A percentile compares a stretch with the other conserved stretches of the same genome.
phyloP scores from a whole-genome alignment of 1,140 invertebrate species.

The Trichonephila clavipes region DNA sequence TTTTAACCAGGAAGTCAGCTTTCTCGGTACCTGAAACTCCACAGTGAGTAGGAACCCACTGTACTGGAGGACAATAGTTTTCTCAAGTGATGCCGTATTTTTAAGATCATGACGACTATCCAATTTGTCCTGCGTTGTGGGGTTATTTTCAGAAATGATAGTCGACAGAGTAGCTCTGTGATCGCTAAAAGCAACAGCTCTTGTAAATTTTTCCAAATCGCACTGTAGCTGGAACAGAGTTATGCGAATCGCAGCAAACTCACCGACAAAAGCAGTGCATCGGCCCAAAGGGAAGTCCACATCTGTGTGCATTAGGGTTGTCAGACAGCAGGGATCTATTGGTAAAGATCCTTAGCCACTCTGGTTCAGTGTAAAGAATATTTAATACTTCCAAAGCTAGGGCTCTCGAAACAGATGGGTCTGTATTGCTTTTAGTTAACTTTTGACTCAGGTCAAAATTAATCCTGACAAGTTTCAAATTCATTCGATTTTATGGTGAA shows the following conservation, averaged over 20 bases:
- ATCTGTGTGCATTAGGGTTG: neutral
- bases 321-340: neutral
- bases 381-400: neutral
- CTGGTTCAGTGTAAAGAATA: neutral
- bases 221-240: neutral
- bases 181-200: neutral
- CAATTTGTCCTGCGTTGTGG: neutral
- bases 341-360: neutral
- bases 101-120: neutral
- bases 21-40: neutral
- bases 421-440: neutral
- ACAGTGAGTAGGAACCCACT: no score
- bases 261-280: neutral
- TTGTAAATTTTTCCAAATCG: neutral
- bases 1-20: neutral
- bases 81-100: neutral
- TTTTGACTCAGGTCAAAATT: neutral
- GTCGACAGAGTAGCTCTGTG: neutral
- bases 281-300: neutral
- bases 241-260: neutral
- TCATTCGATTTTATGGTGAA: neutral
- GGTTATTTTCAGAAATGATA: neutral
- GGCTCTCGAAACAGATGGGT: conserved; percentile 29
- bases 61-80: neutral
- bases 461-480: neutral